Conservation (phyloP, 2,888 invertebrate species). For the Polyommatus icarus region DNA sequence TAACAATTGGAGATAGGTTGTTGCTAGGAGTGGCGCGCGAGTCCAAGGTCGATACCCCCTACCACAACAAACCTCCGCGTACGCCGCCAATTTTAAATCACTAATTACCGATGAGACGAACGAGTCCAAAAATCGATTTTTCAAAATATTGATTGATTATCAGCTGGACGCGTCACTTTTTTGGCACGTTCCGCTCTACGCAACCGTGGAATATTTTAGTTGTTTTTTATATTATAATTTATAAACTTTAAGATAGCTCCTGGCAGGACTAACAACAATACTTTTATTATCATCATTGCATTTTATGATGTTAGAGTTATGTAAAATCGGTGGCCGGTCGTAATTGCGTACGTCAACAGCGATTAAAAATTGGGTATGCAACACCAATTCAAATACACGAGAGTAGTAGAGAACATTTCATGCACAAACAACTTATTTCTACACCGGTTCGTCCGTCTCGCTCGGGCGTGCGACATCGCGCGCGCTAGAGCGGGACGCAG, state of each 20-base stretch:
- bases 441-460: constrained; percentile 47
- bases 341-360: constrained; percentile 20
- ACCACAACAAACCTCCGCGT: constrained; percentile 59
- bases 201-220: neutral
- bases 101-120: constrained; percentile 23
- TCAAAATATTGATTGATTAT: neutral
- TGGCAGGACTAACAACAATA: no score
- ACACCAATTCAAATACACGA: constrained; percentile 62
- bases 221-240: neutral
- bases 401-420: constrained; percentile 63
- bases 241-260: neutral
- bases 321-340: neutral
- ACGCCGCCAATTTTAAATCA: constrained; percentile 72
- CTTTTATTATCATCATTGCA: neutral
- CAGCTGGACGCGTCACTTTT: constrained; percentile 13
- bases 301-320: constrained; percentile 6
- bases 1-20: constrained; percentile 48
- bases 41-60: constrained; percentile 71
- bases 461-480: constrained; percentile 49
- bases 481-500: constrained; percentile 57
- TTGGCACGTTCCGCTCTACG: constrained; percentile 6
- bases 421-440: constrained; percentile 57
- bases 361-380: constrained; percentile 31
- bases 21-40: constrained; percentile 46
- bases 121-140: neutral